These are phyloP conservation scores for Platypus cylindrus DNA, from an alignment of 2,888 invertebrate genomes.

Conservation along the genomic window DNA sequence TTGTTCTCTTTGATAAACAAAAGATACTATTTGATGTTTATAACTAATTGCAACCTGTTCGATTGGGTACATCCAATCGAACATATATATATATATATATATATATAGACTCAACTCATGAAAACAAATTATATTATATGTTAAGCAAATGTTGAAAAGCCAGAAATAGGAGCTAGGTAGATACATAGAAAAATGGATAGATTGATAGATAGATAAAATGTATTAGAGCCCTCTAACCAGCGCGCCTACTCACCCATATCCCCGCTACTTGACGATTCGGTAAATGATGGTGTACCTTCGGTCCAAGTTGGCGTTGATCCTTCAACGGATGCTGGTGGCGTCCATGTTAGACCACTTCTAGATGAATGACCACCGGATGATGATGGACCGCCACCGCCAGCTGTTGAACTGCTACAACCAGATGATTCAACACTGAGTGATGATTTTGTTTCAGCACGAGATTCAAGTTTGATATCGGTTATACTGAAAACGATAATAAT, in stretches of 20 bases:
- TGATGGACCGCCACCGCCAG: slow-evolving; percentile 37
- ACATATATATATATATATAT: too few relatives aligned
- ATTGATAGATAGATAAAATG: too few relatives aligned
- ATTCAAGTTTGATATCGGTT: slow-evolving; percentile 60
- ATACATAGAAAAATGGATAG: too few relatives aligned
- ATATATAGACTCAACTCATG: too few relatives aligned
- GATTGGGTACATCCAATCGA: too few relatives aligned
- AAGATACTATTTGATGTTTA: too few relatives aligned
- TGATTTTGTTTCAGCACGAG: slow-evolving; percentile 44
- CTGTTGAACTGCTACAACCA: slow-evolving; percentile 33
- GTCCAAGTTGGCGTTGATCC: slow-evolving; percentile 97
- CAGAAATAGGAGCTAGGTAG: too few relatives aligned
- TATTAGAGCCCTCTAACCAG: too few relatives aligned
- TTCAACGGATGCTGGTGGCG: slow-evolving; percentile 74
- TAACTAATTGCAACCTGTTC: too few relatives aligned
- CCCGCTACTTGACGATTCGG: slow-evolving; percentile 89
- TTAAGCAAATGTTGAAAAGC: too few relatives aligned
- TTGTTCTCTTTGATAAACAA: too few relatives aligned
- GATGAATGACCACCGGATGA: slow-evolving; percentile 36
- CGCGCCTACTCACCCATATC: slow-evolving; percentile 78
- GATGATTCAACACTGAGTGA: slow-evolving; percentile 51
- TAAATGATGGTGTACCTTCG: slow-evolving; percentile 94
- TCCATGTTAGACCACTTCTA: slow-evolving; percentile 56
- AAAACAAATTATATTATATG: too few relatives aligned
- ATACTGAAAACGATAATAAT: slow-evolving; percentile 44